Evolutionary conservation across 2,888 invertebrate species (phyloP).

Genomic region (Agrypnus murinus): DNA sequence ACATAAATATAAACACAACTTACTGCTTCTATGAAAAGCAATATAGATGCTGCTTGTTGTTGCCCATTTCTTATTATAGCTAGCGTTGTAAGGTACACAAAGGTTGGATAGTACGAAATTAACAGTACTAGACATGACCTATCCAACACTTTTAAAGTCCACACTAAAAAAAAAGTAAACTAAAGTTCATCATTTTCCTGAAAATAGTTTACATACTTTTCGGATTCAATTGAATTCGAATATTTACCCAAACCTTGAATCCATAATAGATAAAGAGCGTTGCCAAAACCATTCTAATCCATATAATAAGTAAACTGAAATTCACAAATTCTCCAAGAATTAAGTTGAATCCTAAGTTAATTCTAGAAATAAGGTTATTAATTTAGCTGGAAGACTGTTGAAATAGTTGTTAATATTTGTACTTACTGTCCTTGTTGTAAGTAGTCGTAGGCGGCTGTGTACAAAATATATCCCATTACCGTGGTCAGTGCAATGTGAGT

Average conservation of each 20-base stretch:
- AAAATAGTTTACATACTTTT: conserved; percentile 35
- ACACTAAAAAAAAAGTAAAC: too few species aligned
- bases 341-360: conserved; percentile 75
- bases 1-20: too few species aligned
- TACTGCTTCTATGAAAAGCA: conserved; percentile 21
- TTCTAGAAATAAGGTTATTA: conserved; percentile 67
- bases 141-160: not conserved
- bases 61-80: not conserved
- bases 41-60: not conserved
- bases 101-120: not conserved
- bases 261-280: conserved; percentile 56
- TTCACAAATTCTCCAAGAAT: conserved; percentile 77
- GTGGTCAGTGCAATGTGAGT: conserved; percentile 90
- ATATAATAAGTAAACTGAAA: conserved; percentile 76
- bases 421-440: conserved; percentile 85
- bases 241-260: conserved; percentile 31
- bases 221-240: conserved; percentile 19
- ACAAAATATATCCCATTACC: conserved; percentile 81
- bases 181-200: too few species aligned
- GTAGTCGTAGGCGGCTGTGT: conserved; percentile 83
- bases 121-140: not conserved
- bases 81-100: not conserved
- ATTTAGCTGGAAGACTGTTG: conserved; percentile 24
- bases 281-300: conserved; percentile 72
- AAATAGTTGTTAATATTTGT: conserved; percentile 8